phyloP scores from a whole-genome alignment of 1,140 invertebrate species.

The Bombus pascuorum region DNA sequence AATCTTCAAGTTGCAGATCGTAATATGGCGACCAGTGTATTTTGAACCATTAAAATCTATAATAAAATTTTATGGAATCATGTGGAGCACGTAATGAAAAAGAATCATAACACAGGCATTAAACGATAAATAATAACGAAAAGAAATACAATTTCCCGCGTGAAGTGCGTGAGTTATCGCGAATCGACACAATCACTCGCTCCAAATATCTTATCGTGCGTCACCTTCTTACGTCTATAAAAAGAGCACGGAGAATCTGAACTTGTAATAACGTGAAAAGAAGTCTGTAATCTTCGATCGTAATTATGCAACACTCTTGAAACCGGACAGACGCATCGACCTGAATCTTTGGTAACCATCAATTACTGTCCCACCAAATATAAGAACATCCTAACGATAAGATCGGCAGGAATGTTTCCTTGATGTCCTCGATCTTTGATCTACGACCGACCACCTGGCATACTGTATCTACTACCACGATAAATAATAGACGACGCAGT shows the following conservation, averaged over 20 bases:
- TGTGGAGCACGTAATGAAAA: not conserved
- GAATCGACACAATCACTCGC: not conserved
- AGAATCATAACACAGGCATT: not conserved
- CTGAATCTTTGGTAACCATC: constrained; percentile 15
- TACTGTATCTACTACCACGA: not conserved
- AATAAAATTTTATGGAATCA: not conserved
- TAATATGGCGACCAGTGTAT: not conserved
- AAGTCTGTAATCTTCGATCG: constrained; percentile 14
- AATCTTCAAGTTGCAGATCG: not conserved
- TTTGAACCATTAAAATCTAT: not conserved
- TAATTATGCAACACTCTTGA: constrained; percentile 23
- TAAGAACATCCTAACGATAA: not conserved
- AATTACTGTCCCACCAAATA: constrained; percentile 14
- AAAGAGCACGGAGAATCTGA: not conserved
- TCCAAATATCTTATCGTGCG: not conserved
- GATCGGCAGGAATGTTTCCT: not conserved
- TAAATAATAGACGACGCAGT: not conserved
- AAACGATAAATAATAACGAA: too few relatives aligned
- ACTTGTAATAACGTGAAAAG: constrained; percentile 5
- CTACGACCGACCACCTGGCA: not conserved
- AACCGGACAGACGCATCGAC: constrained; percentile 10
- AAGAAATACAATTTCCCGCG: not conserved
- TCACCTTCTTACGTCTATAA: not conserved
- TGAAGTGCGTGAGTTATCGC: not conserved
- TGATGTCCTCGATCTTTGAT: not conserved